Conservation (phyloP, 2,113 vertebrate genomes). For the Pseudonaja textilis region DNA sequence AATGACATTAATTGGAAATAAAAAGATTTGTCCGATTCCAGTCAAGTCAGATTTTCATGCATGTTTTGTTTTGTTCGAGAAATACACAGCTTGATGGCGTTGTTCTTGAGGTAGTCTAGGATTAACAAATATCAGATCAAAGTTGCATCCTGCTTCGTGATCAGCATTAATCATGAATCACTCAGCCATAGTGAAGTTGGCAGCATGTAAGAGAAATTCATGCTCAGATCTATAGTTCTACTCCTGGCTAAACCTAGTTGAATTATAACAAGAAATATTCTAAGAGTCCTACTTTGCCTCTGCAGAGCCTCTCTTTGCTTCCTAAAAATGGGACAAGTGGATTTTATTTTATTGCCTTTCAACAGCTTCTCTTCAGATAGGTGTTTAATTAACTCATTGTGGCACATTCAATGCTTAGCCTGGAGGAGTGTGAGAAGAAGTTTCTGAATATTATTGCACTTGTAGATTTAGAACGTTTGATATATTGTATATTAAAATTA, state of each 20-base stretch:
- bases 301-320: conserved; percentile 20
- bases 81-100: neutral
- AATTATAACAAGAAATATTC: conserved; percentile 21
- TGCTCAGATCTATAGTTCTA: neutral
- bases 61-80: neutral
- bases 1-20: neutral
- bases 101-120: neutral
- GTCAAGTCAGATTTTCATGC: neutral
- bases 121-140: neutral
- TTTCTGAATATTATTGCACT: conserved; percentile 25
- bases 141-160: neutral
- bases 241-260: neutral
- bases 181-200: too few species aligned
- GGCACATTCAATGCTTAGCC: conserved; percentile 57
- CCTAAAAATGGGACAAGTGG: conserved; percentile 30
- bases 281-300: conserved; percentile 35
- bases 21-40: neutral
- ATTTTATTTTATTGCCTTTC: conserved; percentile 57
- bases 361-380: conserved; percentile 62
- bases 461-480: conserved; percentile 40
- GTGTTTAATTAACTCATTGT: conserved; percentile 68
- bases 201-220: neutral
- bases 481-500: conserved; percentile 2
- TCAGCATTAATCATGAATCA: neutral
- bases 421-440: conserved; percentile 52